Percentiles rank a stretch among this genome's conserved stretches.
Evolutionary conservation across 2,888 invertebrate genomes (phyloP).

Genomic region (Amphipyra tragopoginis): DNA sequence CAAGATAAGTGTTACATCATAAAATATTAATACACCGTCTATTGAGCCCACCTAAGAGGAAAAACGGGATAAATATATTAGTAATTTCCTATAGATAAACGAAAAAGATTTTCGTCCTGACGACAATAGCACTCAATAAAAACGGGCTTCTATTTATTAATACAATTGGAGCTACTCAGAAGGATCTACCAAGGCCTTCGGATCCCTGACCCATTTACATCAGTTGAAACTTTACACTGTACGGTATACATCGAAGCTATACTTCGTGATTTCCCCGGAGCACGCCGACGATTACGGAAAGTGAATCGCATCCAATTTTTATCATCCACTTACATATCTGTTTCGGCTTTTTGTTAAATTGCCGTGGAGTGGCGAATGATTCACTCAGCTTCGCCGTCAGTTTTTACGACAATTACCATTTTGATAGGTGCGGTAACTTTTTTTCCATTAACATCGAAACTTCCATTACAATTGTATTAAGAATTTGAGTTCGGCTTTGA

Average conservation of each 20-base stretch:
- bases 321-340: constrained; percentile 77
- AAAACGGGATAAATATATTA: constrained; percentile 42
- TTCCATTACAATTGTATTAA: constrained; percentile 43
- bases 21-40: constrained; percentile 53
- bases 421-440: constrained; percentile 24
- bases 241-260: constrained; percentile 64
- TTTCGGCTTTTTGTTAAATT: constrained; percentile 75
- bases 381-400: constrained; percentile 55
- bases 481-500: constrained; percentile 21
- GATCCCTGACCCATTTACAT: constrained; percentile 56
- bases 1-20: constrained; percentile 46
- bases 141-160: constrained; percentile 38
- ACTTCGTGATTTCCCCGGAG: constrained; percentile 83
- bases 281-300: constrained; percentile 72
- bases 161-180: constrained; percentile 36
- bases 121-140: constrained; percentile 38
- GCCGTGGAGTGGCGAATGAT: constrained; percentile 61
- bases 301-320: constrained; percentile 84
- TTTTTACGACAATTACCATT: constrained; percentile 55
- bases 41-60: constrained; percentile 43
- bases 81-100: constrained; percentile 32
- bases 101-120: constrained; percentile 37
- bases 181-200: constrained; percentile 30
- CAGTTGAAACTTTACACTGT: constrained; percentile 53
- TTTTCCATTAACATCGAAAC: constrained; percentile 29